Conservation (phyloP, 2,113 vertebrate species). For the Crotalus helleri region DNA sequence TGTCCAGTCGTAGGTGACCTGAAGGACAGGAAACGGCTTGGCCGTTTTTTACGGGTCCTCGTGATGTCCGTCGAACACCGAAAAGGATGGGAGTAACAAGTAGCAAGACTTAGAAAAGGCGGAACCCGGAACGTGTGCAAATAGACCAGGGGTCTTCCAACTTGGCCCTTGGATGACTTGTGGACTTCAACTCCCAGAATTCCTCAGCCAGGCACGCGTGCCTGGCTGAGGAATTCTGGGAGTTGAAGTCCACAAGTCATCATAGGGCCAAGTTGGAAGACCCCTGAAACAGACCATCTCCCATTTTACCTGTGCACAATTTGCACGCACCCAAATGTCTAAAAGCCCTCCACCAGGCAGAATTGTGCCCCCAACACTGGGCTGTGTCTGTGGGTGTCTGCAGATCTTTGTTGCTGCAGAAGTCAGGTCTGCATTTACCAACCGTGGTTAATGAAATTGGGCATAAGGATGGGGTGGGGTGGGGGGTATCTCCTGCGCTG, state of each 20-base stretch:
- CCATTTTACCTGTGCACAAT: neutral
- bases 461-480: neutral
- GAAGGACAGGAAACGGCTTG: neutral
- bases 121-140: accelerated
- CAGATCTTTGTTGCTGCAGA: no score
- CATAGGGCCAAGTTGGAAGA: no score
- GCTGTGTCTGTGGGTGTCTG: neutral
- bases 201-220: no score
- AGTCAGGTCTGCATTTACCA: neutral
- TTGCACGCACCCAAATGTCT: neutral
- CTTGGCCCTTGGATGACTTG: no score
- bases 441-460: neutral
- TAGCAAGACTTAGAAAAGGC: neutral
- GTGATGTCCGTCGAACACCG: neutral
- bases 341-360: neutral
- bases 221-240: no score
- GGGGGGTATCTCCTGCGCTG: neutral
- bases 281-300: neutral
- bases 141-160: neutral
- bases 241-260: no score
- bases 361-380: neutral
- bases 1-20: no score
- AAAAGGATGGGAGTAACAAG: neutral
- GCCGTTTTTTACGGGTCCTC: accelerated
- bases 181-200: no score